Evolutionary conservation across 2,888 invertebrate genomes (phyloP).

Genomic region (Bhutanitis thaidina): DNA sequence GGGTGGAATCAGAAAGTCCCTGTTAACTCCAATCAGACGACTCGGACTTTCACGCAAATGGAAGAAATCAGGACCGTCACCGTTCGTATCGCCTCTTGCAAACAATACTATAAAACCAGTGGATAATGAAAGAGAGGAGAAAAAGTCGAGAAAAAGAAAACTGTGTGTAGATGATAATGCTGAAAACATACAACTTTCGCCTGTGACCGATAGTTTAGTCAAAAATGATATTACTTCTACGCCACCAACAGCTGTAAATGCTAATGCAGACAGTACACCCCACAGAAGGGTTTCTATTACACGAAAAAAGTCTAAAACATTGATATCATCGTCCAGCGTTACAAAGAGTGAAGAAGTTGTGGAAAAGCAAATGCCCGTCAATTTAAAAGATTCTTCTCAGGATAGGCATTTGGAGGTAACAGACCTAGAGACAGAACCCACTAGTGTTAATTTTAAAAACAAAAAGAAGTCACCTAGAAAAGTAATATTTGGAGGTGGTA

Average conservation of each 20-base stretch:
- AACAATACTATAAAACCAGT: conserved; percentile 26
- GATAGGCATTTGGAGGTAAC: background rate
- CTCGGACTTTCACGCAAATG: conserved; percentile 74
- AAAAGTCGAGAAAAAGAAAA: conserved; percentile 45
- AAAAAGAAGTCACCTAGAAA: conserved; percentile 31
- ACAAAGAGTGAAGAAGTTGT: background rate
- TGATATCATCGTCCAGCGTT: background rate
- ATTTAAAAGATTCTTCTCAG: background rate
- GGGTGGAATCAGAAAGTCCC: conserved; percentile 72
- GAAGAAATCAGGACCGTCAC: conserved; percentile 55
- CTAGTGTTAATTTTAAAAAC: conserved; percentile 17
- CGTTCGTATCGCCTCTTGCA: conserved; percentile 61
- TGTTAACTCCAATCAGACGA: conserved; percentile 75
- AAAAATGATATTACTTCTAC: conserved; percentile 29
- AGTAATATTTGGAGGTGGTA: conserved; percentile 25
- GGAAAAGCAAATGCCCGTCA: background rate
- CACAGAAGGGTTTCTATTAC: conserved; percentile 10
- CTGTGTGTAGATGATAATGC: conserved; percentile 22
- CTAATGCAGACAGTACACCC: conserved; percentile 6
- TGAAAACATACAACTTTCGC: conserved; percentile 16
- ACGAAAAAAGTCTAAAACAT: conserved; percentile 18
- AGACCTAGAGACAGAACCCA: background rate
- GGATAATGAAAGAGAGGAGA: conserved; percentile 29
- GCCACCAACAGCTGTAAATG: conserved; percentile 3
- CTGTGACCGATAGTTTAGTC: conserved; percentile 27